Evolutionary conservation across 2,888 invertebrate genomes (phyloP).

Genomic region (Drosophila mimetica): DNA sequence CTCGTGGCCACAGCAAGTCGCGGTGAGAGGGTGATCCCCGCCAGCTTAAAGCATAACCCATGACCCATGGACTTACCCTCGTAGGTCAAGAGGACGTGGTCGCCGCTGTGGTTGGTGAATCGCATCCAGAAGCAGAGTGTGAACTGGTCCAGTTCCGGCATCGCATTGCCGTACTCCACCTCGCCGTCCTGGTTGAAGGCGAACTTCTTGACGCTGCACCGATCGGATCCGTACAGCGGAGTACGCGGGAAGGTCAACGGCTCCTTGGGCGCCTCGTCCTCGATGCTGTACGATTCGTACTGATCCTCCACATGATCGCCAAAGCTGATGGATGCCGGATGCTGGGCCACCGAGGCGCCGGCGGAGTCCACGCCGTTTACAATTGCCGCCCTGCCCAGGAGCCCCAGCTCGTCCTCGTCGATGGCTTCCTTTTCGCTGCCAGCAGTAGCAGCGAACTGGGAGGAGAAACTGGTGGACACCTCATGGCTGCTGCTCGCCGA

Average conservation of each 20-base stretch:
- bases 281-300: slow-evolving; percentile 70
- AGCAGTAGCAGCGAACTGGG: slow-evolving; percentile 32
- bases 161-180: slow-evolving; percentile 89
- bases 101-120: slow-evolving; percentile 92
- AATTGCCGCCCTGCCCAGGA: slow-evolving; percentile 46
- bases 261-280: slow-evolving; percentile 45
- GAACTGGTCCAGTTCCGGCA: slow-evolving; percentile 92
- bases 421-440: slow-evolving; percentile 7
- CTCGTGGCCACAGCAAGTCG: slow-evolving; percentile 17
- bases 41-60: no score
- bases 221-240: slow-evolving; percentile 82
- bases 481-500: slow-evolving; percentile 70
- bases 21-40: slow-evolving; percentile 25
- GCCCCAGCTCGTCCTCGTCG: slow-evolving; percentile 42
- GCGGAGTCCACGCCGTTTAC: slow-evolving; percentile 43
- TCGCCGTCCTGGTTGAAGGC: slow-evolving; percentile 88
- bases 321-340: slow-evolving; percentile 37
- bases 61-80: slow-evolving; percentile 90
- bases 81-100: slow-evolving; percentile 93
- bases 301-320: slow-evolving; percentile 59
- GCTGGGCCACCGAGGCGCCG: slow-evolving; percentile 20
- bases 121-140: slow-evolving; percentile 93
- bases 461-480: slow-evolving; percentile 61
- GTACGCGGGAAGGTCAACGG: slow-evolving; percentile 51
- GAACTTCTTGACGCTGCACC: slow-evolving; percentile 89